Evolutionary conservation across 1,140 invertebrate species (phyloP).

Genomic region (Hypsibius dujardini): DNA sequence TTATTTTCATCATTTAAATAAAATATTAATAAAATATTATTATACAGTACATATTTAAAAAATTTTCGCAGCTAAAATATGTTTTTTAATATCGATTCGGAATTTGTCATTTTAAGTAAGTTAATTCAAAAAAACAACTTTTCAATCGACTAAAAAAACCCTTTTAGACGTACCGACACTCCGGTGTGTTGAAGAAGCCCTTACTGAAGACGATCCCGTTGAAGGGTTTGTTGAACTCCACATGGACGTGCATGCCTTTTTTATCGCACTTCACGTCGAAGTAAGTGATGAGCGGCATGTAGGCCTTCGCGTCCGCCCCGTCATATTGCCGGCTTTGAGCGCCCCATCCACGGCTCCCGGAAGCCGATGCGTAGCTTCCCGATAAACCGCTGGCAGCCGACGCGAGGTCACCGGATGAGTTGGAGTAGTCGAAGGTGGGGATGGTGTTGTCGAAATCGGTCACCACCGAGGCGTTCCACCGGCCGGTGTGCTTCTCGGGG

Average conservation of each 20-base stretch:
- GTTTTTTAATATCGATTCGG: no score
- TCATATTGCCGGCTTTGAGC: background rate
- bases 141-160: no score
- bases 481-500: background rate
- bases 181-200: conserved; percentile 61
- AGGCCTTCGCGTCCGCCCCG: conserved; percentile 18
- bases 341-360: background rate
- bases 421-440: conserved; percentile 9
- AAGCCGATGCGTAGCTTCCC: background rate
- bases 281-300: conserved; percentile 65
- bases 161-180: conserved; percentile 86
- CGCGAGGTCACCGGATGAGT: conserved; percentile 5
- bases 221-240: conserved; percentile 81
- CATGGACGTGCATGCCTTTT: conserved; percentile 79
- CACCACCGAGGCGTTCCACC: background rate
- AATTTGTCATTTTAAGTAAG: no score
- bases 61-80: no score
- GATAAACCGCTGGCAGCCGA: background rate
- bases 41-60: no score
- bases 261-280: conserved; percentile 86
- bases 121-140: no score
- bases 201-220: conserved; percentile 90
- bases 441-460: conserved; percentile 13
- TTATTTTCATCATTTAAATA: no score
- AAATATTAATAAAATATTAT: no score